phyloP scores from a whole-genome alignment of 2,113 vertebrate genomes.

The Apeltes quadracus region DNA sequence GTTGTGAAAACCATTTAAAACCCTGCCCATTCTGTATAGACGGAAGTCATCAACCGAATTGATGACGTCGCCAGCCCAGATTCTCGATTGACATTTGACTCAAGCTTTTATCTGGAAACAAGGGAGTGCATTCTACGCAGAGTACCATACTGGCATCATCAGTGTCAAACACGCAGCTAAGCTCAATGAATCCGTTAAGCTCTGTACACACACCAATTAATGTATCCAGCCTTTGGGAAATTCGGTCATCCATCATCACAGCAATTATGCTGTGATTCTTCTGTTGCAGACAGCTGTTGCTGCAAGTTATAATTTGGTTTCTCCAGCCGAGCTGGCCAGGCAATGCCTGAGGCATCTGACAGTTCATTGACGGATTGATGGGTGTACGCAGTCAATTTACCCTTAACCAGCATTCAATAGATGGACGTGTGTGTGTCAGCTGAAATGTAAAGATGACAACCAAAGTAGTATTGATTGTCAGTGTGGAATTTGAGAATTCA shows the following conservation, averaged over 20 bases:
- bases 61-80: not conserved
- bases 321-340: not conserved
- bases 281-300: not conserved
- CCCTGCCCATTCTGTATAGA: not conserved
- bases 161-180: not conserved
- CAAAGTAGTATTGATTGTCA: not conserved
- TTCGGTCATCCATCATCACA: not conserved
- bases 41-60: not conserved
- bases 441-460: not conserved
- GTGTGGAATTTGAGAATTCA: constrained; percentile 1
- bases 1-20: too few species aligned
- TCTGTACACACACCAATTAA: constrained; percentile 3
- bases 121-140: not conserved
- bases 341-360: not conserved
- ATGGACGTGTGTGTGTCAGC: not conserved
- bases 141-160: not conserved
- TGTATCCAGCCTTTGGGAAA: not conserved
- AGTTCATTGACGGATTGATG: not conserved
- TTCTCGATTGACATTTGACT: not conserved
- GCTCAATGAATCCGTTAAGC: not conserved
- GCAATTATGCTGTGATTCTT: not conserved
- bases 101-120: not conserved
- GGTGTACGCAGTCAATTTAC: not conserved
- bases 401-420: not conserved
- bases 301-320: not conserved